Base-by-base conservation (phyloP, 2,797 vertebrate species). In the Heteromormyrus szaboi region DNA sequence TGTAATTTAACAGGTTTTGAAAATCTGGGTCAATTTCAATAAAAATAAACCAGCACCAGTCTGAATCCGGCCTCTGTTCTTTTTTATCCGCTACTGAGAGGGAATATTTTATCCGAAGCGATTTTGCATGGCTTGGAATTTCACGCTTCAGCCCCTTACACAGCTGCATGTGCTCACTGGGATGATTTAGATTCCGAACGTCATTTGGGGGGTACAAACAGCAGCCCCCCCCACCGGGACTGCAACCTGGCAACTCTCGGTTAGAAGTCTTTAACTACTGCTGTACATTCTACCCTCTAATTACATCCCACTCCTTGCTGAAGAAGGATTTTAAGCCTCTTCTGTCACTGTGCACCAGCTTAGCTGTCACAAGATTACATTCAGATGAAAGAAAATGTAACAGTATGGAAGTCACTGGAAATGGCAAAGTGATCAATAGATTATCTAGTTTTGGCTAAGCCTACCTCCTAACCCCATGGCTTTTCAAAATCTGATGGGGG, bases 21-120 rank as follows among this genome's bases (percentile, higher is more conserved):
- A 87, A 87, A 87, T 85, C 53, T 62, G 53, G 86, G 25, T 87
- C 54, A 87, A 44, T 87, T 62, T 44, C 29, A 37, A 33, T 87
- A 87, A 17, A 59, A 87, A 62, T 29, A 87, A 44, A 46, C 53
- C 37, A 37, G 53, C 53, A 62, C 12, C 29, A 54, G 46, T 54
- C 25, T 86, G 84, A 86, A 29, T 54, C 50, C 3, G 11, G 11
- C 25, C 51, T 37, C 19, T 54, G 50, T 86, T 86, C 48, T 86
- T 53, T 44, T 33, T 17, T 86, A 53, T 50, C 81, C 29, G 50
- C 48, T 53, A 54, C 50, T 76, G 37, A 76, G 50, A 8, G 19
- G 48, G 84, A 53, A 51, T 86, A 33, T 56, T 86, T 33, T 53
- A 53, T 86, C 9, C 25, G 9, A 86, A 56, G 84, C 50, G 25